Conservation (phyloP, 2,113 vertebrate genomes). For the Geococcyx californianus region DNA sequence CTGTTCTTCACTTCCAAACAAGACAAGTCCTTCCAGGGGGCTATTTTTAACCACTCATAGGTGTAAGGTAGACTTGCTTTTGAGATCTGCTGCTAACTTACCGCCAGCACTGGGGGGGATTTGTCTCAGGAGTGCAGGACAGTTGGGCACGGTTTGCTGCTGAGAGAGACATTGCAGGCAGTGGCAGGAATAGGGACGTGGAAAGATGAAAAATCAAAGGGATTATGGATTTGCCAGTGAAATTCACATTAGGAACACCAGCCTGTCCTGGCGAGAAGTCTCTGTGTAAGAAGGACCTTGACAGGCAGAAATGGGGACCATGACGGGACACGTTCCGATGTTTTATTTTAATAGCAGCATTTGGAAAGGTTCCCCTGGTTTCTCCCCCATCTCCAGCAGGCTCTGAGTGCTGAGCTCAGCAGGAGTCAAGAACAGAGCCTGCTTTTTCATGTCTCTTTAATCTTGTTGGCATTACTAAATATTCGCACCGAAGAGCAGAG, state of each 20-base stretch:
- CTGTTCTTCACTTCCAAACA: not conserved
- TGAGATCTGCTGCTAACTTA: not conserved
- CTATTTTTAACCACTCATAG: not conserved
- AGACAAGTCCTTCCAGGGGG: not conserved
- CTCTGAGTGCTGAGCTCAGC: not conserved
- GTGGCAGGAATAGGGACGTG: not conserved
- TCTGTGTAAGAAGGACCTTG: not conserved
- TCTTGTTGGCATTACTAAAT: not conserved
- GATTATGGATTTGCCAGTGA: not conserved
- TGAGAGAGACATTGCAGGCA: not conserved
- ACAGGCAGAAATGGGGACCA: not conserved
- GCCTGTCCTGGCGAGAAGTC: not conserved
- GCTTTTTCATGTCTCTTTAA: not conserved
- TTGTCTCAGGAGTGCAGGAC: not conserved
- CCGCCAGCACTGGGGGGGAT: fast-evolving
- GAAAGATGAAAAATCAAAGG: not conserved
- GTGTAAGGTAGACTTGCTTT: not conserved
- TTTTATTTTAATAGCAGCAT: not conserved
- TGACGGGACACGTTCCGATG: not conserved
- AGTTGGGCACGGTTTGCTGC: not conserved
- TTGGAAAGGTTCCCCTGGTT: not conserved
- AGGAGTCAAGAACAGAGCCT: not conserved
- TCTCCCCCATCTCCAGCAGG: not conserved
- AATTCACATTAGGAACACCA: not conserved
- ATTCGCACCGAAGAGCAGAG: not conserved